Evolutionary conservation across 2,888 invertebrate genomes (phyloP).

Genomic region (Odontocolon sp.): DNA sequence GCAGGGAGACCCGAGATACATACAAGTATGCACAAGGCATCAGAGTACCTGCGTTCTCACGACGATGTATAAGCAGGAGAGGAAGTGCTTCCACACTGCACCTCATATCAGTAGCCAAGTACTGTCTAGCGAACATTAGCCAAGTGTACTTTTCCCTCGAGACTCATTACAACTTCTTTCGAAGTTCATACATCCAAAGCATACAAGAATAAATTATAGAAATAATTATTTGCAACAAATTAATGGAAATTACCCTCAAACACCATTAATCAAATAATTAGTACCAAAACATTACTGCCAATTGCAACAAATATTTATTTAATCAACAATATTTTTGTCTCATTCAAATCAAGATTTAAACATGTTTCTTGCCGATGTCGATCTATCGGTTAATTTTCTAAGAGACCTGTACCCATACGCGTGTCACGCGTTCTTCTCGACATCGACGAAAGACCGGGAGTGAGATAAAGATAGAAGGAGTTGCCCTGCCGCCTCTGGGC

Average conservation of each 20-base stretch:
- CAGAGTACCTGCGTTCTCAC: constrained; percentile 41
- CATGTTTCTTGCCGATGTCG: not conserved
- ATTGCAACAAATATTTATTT: not conserved
- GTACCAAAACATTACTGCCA: not conserved
- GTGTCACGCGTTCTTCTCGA: constrained; percentile 2
- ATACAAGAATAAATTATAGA: too few relatives aligned
- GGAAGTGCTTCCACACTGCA: constrained; percentile 36
- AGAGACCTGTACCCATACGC: constrained; percentile 6
- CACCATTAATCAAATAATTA: too few relatives aligned
- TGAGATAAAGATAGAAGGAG: constrained; percentile 21
- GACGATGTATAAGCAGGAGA: constrained; percentile 41
- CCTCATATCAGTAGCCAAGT: not conserved
- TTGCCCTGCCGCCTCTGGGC: constrained; percentile 44
- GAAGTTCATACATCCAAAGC: too few relatives aligned
- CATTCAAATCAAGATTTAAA: not conserved
- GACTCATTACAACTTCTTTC: too few relatives aligned
- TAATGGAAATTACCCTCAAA: too few relatives aligned
- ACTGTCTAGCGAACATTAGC: constrained; percentile 11
- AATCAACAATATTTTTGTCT: not conserved
- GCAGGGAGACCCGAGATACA: not conserved
- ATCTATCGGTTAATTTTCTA: constrained; percentile 12
- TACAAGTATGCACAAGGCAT: constrained; percentile 27
- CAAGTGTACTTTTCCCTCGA: not conserved
- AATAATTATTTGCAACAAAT: too few relatives aligned
- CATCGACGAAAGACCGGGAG: constrained; percentile 21